Conservation (phyloP, 2,113 vertebrate genomes). For the Ceyx cyanopectus region DNA sequence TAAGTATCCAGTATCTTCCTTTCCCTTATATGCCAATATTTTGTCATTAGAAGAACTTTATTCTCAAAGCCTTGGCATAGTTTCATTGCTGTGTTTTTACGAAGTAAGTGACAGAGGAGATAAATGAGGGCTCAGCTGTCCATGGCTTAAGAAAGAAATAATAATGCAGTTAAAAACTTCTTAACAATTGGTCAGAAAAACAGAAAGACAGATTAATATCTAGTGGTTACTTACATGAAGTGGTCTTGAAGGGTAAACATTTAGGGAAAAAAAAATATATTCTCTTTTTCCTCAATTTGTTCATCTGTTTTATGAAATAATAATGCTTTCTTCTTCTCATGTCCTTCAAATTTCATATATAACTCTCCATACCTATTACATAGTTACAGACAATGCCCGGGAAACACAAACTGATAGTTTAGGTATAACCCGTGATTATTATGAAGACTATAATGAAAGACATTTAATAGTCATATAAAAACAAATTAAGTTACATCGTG, state of each 20-base stretch:
- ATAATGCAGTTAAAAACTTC: neutral
- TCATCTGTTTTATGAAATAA: constrained; percentile 1
- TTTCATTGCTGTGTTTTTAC: constrained; percentile 20
- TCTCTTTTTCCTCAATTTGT: neutral
- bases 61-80: neutral
- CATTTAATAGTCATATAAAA: neutral
- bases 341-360: neutral
- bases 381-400: neutral
- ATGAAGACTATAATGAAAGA: neutral
- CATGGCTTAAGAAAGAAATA: neutral
- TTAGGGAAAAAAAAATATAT: neutral
- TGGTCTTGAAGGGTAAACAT: neutral
- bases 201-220: neutral
- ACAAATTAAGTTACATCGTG: neutral
- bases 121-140: neutral
- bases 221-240: neutral
- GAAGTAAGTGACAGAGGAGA: neutral
- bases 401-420: neutral
- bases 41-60: constrained; percentile 25
- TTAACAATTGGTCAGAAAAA: neutral
- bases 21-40: neutral
- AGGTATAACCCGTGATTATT: neutral
- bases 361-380: neutral
- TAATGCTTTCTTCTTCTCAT: neutral
- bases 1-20: neutral